Conservation (phyloP, 2,113 vertebrate species). For the Micromys minutus region DNA sequence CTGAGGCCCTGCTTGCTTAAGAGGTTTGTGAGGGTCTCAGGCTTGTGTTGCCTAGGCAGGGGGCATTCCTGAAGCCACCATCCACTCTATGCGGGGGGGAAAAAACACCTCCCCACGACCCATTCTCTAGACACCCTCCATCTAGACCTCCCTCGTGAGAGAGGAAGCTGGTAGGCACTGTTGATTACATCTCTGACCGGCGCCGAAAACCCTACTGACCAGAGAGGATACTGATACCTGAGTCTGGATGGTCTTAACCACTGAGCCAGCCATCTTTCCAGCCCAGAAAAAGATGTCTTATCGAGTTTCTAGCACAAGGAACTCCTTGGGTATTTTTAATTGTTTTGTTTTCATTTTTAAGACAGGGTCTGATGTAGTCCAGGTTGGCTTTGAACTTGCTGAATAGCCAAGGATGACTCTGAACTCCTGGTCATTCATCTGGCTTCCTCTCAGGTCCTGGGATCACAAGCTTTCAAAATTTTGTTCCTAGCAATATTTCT, state of each 20-base stretch:
- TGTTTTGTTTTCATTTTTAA: neutral
- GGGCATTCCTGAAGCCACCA: neutral
- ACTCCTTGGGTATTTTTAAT: neutral
- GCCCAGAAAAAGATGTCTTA: neutral
- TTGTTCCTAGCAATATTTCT: neutral
- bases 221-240: neutral
- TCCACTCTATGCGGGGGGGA: too few species aligned
- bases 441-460: neutral
- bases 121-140: neutral
- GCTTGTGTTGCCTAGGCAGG: too few species aligned
- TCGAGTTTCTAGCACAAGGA: neutral
- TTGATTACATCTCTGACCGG: neutral
- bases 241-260: neutral
- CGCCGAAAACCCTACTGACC: neutral
- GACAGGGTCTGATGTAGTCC: neutral
- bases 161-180: neutral
- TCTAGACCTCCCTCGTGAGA: fast-evolving
- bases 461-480: neutral
- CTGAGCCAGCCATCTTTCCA: too few species aligned
- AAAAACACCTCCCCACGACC: neutral
- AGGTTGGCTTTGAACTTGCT: neutral
- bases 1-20: neutral
- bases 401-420: neutral
- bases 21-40: neutral
- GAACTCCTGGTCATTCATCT: neutral